Evolutionary conservation across 1,140 invertebrate genomes (phyloP), one percentile per base, ranked within the genome.

Genomic region (Lerema accius): DNA sequence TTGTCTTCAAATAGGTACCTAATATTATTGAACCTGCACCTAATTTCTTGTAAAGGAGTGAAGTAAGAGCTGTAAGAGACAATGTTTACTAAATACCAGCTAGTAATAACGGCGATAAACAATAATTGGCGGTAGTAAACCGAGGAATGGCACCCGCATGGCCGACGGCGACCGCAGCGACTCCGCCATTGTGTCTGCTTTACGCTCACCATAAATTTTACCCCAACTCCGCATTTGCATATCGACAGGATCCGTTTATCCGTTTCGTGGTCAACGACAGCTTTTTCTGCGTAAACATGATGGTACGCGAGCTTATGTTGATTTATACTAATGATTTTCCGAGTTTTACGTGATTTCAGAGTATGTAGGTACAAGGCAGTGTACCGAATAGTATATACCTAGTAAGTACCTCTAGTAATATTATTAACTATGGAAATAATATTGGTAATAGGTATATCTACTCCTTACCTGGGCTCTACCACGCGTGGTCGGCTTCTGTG

Each of bases 71-170:
- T n/a, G n/a, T n/a, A n/a, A n/a, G n/a, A n/a, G n/a, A 67, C 67
- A 69, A 67, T 75, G 67, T 80, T 75, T 67, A 69, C 68, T 75
- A 71, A 71, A 71, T 62, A 67, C 28, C 39, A 37, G 43, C 16
- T 19, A 7, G 37, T 67, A 73, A 78, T 66, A 76, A 66, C 46
- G 45, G 67, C 55, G 45, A 63, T 63, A 56, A 69, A 62, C 59
- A 65, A 63, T 77, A 74, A 79, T 77, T 79, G 76, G 65, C 42
- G 76, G 63, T 42, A 64, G 63, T 72, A 67, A 75, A 68, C 56
- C 43, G 19, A 55, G 59, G 50, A 62, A 72, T 53, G 58, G 81
- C 71, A 71, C 79, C 81, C 79, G 78, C 79, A 84, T 84, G 35
- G 46, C 53, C 43, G 40, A 35, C 37, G 55, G 53, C 60, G 64